Conservation (phyloP, 2,888 invertebrate genomes). For the Zygothrica quintamaculata region DNA sequence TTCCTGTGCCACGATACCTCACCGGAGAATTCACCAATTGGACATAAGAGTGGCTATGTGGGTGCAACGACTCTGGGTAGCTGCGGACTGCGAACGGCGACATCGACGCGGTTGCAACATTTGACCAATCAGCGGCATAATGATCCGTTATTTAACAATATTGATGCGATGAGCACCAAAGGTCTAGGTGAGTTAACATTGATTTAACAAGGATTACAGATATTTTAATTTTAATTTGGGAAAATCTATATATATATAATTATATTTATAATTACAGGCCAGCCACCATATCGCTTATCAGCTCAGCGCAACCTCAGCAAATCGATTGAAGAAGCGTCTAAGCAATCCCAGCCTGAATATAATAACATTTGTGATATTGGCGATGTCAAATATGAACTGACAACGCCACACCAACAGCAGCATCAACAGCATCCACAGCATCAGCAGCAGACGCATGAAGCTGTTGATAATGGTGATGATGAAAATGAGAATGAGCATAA, state of each 20-base stretch:
- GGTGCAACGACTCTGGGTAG: conserved; percentile 20
- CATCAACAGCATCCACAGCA: too few relatives aligned
- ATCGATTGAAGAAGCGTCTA: conserved; percentile 83
- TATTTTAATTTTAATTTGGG: too few relatives aligned
- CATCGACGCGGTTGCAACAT: conserved; percentile 70
- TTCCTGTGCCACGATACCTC: conserved; percentile 95
- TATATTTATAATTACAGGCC: too few relatives aligned
- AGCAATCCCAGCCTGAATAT: conserved; percentile 74
- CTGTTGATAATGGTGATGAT: conserved; percentile 22
- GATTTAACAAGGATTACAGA: too few relatives aligned
- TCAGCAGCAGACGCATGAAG: conserved; percentile 29
- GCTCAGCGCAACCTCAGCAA: conserved; percentile 85
- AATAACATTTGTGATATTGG: conserved; percentile 78
- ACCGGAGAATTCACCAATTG: conserved; percentile 83
- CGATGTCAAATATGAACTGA: conserved; percentile 63
- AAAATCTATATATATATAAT: too few relatives aligned
- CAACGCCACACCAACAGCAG: conserved; percentile 54
- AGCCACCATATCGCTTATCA: conserved; percentile 79
- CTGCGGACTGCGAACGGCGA: conserved; percentile 62
- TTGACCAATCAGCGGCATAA: conserved; percentile 67
- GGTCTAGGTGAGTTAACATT: conserved; percentile 82
- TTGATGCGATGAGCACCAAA: conserved; percentile 85
- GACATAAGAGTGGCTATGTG: conserved; percentile 71
- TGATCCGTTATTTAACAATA: conserved; percentile 88
- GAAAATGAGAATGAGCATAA: conserved; percentile 44